phyloP scores from a whole-genome alignment of 2,797 vertebrate genomes.

The Halcyon badia region DNA sequence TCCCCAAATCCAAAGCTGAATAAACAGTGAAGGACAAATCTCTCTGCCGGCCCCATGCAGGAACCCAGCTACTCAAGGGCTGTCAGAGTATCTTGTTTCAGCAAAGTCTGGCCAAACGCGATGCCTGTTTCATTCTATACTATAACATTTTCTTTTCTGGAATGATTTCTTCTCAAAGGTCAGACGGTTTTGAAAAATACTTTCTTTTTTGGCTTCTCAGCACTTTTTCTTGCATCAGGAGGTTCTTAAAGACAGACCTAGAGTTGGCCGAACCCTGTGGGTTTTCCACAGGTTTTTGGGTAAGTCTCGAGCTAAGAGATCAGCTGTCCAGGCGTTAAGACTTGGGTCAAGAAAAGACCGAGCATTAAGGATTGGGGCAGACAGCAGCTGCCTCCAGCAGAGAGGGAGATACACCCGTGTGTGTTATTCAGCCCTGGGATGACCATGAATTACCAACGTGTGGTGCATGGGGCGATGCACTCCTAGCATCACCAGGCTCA shows the following conservation, averaged over 20 bases:
- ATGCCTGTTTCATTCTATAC: background rate
- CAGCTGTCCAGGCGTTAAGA: background rate
- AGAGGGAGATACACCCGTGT: fast-evolving
- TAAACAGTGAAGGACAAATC: background rate
- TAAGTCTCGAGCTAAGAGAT: background rate
- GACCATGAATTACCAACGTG: fast-evolving
- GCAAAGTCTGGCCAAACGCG: background rate
- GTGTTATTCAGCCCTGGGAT: fast-evolving
- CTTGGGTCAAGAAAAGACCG: background rate
- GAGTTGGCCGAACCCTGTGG: background rate
- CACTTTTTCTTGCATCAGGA: background rate
- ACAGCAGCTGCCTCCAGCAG: background rate
- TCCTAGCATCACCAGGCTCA: background rate
- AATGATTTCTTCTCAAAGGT: background rate
- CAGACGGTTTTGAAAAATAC: background rate
- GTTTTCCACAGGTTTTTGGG: background rate
- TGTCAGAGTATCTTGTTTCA: background rate
- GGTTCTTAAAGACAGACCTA: background rate
- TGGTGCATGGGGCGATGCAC: fast-evolving
- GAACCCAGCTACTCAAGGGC: background rate
- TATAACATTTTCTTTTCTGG: background rate
- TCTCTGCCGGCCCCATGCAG: background rate
- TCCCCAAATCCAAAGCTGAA: constrained; percentile 23
- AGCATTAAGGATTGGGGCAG: background rate
- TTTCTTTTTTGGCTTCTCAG: background rate